Evolutionary conservation across 2,113 vertebrate species (phyloP).

Genomic region (Tinamus guttatus): DNA sequence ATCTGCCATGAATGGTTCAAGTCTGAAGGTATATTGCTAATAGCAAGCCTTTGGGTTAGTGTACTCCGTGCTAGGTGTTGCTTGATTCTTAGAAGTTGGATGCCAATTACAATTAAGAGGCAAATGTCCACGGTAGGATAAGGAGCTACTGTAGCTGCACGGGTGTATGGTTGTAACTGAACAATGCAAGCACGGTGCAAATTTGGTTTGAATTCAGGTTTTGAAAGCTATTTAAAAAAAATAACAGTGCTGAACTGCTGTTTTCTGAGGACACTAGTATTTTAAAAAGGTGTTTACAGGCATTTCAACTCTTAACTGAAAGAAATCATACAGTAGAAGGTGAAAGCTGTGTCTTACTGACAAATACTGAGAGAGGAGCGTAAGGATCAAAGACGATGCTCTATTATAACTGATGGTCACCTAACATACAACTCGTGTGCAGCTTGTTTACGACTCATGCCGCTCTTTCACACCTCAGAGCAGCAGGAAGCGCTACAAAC

Average conservation of each 20-base stretch:
- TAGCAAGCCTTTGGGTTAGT: not conserved
- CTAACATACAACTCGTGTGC: not conserved
- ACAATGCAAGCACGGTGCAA: not conserved
- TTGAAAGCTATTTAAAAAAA: not conserved
- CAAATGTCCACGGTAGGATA: not conserved
- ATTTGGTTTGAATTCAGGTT: not conserved
- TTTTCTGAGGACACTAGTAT: not conserved
- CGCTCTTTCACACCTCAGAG: not conserved
- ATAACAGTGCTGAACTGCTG: not conserved
- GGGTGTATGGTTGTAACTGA: not conserved
- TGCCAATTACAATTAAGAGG: not conserved
- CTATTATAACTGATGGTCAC: not conserved
- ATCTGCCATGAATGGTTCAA: not conserved
- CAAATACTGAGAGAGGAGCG: not conserved
- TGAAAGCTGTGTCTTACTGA: not conserved
- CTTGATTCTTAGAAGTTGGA: not conserved
- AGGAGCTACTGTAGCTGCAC: not conserved
- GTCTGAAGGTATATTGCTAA: not conserved
- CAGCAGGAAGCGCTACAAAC: not conserved
- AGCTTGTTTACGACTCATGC: not conserved
- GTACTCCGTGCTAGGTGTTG: not conserved
- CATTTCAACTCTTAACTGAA: not conserved
- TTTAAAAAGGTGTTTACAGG: not conserved
- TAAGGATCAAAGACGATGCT: not conserved
- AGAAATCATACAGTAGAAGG: not conserved